phyloP scores from a whole-genome alignment of 2,113 vertebrate genomes.

The Elaphurus davidianus region DNA sequence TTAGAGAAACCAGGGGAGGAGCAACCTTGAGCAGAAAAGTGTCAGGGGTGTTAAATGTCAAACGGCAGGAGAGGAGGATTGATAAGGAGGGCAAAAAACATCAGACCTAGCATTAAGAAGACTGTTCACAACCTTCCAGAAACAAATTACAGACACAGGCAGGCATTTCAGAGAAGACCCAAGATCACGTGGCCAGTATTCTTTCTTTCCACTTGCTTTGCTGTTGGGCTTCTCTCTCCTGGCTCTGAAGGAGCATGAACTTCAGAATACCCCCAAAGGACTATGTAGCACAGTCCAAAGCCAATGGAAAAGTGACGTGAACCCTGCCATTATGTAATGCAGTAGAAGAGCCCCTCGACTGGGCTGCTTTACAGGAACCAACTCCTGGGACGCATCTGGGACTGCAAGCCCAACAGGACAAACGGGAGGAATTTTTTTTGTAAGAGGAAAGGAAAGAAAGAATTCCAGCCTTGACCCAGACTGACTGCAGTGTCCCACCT shows the following conservation, averaged over 20 bases:
- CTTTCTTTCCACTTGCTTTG: constrained; percentile 69
- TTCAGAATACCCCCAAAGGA: constrained; percentile 70
- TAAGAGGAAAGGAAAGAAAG: constrained; percentile 47
- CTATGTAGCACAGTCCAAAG: constrained; percentile 18
- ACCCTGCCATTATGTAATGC: constrained; percentile 55
- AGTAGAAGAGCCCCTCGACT: constrained; percentile 5
- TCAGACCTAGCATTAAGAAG: not conserved
- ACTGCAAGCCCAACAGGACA: constrained; percentile 26
- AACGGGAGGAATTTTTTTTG: constrained; percentile 32
- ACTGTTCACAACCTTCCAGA: not conserved
- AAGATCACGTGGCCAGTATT: not conserved
- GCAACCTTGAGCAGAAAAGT: not conserved
- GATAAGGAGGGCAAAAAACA: not conserved
- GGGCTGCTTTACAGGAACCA: constrained; percentile 26
- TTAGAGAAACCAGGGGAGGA: not conserved
- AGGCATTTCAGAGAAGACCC: constrained; percentile 32
- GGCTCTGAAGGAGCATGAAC: constrained; percentile 62
- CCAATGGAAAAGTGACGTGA: constrained; percentile 63
- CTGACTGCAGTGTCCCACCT: not conserved
- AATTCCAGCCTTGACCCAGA: constrained; percentile 43
- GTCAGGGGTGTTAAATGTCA: not conserved
- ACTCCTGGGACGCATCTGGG: constrained; percentile 57
- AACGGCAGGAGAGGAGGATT: not conserved
- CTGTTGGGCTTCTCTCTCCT: constrained; percentile 63
- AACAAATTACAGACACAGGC: not conserved